These are phyloP conservation scores for Neomorphus geoffroyi DNA, from an alignment of 2,797 vertebrate genomes.

Conservation along the genomic window DNA sequence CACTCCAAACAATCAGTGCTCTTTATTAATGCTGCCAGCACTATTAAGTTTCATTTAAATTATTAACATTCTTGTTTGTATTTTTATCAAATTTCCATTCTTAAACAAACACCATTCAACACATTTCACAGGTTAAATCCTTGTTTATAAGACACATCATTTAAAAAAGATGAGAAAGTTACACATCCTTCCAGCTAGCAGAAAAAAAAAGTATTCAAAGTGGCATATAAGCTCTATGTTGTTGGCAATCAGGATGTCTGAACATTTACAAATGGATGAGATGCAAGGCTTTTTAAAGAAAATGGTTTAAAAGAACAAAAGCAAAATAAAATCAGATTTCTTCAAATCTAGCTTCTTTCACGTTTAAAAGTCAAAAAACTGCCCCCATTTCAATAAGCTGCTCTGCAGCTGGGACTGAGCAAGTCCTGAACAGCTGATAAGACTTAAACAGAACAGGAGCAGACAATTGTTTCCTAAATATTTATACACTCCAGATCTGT, in stretches of 20 bases:
- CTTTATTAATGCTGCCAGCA: background rate
- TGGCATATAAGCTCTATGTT: background rate
- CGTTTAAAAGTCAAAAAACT: background rate
- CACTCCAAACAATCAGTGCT: accelerated
- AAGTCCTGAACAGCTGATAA: background rate
- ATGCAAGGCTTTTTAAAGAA: background rate
- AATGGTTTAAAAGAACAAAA: background rate
- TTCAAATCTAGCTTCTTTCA: background rate
- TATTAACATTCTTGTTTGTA: background rate
- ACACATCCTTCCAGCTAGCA: background rate
- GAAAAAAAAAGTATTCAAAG: background rate
- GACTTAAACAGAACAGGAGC: background rate
- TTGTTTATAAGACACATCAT: accelerated
- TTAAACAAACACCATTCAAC: background rate
- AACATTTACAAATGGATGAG: background rate
- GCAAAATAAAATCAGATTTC: background rate
- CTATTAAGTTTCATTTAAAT: background rate
- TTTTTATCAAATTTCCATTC: background rate
- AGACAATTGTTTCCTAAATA: background rate
- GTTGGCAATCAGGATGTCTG: background rate
- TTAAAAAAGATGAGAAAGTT: background rate
- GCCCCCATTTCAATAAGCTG: background rate
- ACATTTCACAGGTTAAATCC: background rate
- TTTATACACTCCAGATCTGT: background rate
- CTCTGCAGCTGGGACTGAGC: background rate